Conservation (phyloP, 2,113 vertebrate species). For the Scalopus aquaticus region DNA sequence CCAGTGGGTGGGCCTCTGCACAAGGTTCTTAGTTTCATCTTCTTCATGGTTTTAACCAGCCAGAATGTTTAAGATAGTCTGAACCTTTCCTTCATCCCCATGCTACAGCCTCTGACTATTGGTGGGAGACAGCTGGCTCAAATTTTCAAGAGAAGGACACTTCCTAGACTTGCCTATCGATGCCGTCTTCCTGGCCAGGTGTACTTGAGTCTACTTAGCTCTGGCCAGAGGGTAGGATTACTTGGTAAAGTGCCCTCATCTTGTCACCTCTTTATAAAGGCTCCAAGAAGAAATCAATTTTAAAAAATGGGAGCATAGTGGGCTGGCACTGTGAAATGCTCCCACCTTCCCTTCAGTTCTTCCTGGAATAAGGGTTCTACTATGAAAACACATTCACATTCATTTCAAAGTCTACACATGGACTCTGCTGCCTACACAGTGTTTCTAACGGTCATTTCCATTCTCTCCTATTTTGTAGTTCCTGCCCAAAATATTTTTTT, state of each 20-base stretch:
- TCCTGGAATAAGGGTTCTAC: neutral
- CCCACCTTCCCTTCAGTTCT: neutral
- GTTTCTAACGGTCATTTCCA: neutral
- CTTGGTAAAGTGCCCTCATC: neutral
- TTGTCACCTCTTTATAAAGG: neutral
- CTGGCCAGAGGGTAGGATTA: neutral
- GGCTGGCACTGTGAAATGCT: neutral
- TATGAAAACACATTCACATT: neutral
- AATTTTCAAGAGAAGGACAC: neutral
- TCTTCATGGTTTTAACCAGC: neutral
- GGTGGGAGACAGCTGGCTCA: neutral
- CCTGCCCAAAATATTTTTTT: neutral
- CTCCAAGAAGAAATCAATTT: neutral
- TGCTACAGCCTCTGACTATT: neutral
- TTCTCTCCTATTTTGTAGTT: neutral
- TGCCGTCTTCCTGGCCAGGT: neutral
- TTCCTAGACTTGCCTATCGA: neutral
- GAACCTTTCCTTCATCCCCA: neutral
- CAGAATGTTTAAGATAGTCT: neutral
- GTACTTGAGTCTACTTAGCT: neutral
- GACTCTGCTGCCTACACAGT: neutral
- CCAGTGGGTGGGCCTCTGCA: neutral
- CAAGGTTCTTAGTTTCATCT: neutral
- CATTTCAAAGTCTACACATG: neutral
- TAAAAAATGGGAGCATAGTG: neutral